phyloP scores from a whole-genome alignment of 2,888 invertebrate genomes.

The Euplagia quadripunctaria region DNA sequence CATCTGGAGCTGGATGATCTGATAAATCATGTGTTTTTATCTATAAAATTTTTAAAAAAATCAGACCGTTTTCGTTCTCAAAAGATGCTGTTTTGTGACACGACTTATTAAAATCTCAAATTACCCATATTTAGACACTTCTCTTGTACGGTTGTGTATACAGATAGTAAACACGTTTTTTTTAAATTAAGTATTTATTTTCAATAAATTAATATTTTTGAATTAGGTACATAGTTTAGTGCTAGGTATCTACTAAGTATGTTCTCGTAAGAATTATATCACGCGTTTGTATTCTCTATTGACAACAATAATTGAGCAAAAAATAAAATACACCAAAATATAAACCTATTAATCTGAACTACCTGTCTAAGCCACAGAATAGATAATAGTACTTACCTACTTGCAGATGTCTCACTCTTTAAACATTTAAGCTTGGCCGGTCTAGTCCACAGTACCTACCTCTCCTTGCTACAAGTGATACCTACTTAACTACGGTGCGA shows the following conservation, averaged over 20 bases:
- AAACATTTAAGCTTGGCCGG: background rate
- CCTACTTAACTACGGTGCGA: no score
- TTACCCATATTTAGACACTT: no score
- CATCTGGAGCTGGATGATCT: no score
- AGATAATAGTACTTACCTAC: no score
- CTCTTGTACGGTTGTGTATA: background rate
- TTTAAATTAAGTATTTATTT: slow-evolving; percentile 2
- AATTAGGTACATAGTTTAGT: background rate
- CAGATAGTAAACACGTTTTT: background rate
- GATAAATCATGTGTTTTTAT: no score
- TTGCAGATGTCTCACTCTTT: background rate
- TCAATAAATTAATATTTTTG: background rate
- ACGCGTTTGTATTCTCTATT: background rate
- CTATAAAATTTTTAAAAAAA: no score
- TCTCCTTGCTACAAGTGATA: no score
- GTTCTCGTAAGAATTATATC: background rate
- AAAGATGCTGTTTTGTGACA: no score
- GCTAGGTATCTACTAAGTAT: background rate
- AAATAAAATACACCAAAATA: background rate
- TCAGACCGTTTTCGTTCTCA: no score
- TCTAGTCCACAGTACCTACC: no score
- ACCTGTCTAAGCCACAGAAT: background rate
- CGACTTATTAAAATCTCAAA: no score
- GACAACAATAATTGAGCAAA: background rate
- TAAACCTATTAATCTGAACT: background rate